Conservation (phyloP, 2,113 vertebrate species). For the Hemibagrus wyckioides region DNA sequence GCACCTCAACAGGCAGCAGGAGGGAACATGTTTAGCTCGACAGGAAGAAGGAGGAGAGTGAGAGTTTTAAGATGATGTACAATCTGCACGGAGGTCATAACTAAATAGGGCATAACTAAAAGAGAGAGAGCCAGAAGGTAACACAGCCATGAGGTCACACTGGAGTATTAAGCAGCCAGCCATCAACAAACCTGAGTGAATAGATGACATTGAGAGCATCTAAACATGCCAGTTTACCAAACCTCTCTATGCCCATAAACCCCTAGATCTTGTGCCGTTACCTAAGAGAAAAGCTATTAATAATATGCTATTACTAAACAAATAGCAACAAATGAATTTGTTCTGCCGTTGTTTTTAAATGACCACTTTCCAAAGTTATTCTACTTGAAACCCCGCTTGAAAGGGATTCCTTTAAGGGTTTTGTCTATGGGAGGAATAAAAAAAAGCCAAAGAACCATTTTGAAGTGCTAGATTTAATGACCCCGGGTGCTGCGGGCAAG, state of each 20-base stretch:
- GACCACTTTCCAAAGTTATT: not conserved
- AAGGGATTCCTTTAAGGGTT: not conserved
- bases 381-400: not conserved
- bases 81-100: not conserved
- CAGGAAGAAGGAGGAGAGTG: too few relatives aligned
- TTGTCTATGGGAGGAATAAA: not conserved
- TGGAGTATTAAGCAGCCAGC: not conserved
- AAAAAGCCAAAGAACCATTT: not conserved
- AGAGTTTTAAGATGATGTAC: not conserved
- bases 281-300: not conserved
- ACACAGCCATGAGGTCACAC: not conserved
- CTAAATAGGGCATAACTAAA: too few relatives aligned
- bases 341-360: not conserved
- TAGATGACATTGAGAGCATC: not conserved
- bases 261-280: not conserved
- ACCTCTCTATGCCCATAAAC: not conserved
- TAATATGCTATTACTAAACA: not conserved
- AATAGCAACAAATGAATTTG: too few relatives aligned
- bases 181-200: not conserved
- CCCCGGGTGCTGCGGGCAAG: not conserved
- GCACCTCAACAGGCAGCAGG: too few relatives aligned
- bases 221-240: not conserved
- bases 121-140: not conserved
- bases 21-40: too few relatives aligned
- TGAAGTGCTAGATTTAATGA: not conserved